Base-by-base conservation (phyloP, 1,140 invertebrate species). In the Acromyrmex heyeri region DNA sequence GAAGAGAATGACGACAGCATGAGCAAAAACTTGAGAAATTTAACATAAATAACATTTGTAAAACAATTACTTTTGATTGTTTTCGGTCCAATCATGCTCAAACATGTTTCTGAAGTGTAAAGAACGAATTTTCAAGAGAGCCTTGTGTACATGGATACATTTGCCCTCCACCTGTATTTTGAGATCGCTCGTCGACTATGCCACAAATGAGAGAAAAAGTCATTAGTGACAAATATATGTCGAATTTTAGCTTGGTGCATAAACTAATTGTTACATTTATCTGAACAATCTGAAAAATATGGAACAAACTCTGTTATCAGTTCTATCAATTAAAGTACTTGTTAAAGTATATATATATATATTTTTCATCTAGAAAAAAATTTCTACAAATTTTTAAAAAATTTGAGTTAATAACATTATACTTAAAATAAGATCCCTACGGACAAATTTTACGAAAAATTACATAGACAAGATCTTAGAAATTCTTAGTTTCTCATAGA, bases 101-200 rank as follows among this genome's bases (percentile, higher is more conserved):
- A 97, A 97, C 97, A 97, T 97, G 3, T 96, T 96, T 59, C 96
- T 94, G 90, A 97, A 97, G 92, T 97, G 96, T 76, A 97, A 95
- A 93, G 96, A 97, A 48, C 97, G 95, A 89, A 96, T 96, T 91
- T 96, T 96, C 44, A 96, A 91, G 24, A 97, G 94, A 38, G 96
- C 95, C 91, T 97, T 97, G 91, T 97, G 97, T n/a, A 97, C 97
- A 93, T 96, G 92, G 90, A 97, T 97, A 57, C 95, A 91, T 92
- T 96, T 96, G 3, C 95, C 96, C 83, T 97, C 96, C 3, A 97
- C 96, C 90, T 96, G 91, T 91, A 97, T 96, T 64, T 95, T 96
- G 10, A 97, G 92, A 94, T 97, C 97, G 93, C 96, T 96, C 16
- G 96, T 97, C 24, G 93, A 93, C 96, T 97, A 2, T 44, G 5